Evolutionary conservation across 2,888 invertebrate species (phyloP).

Genomic region (Phalera bucephala): DNA sequence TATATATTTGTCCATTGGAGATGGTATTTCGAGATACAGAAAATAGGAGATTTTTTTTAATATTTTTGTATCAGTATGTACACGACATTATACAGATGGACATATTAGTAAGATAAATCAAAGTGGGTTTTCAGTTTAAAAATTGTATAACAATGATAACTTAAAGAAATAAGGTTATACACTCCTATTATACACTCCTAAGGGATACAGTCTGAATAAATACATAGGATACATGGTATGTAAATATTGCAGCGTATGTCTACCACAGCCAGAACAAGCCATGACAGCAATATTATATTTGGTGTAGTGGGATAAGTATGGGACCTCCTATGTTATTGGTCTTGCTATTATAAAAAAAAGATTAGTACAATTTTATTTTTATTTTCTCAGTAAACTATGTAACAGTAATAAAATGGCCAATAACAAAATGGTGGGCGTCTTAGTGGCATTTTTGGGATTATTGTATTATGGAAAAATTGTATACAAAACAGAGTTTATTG

Average conservation of each 20-base stretch:
- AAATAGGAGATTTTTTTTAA: too few species aligned
- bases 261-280: conserved; percentile 25
- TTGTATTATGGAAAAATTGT: conserved; percentile 18
- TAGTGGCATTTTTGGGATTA: conserved; percentile 35
- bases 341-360: conserved; percentile 26
- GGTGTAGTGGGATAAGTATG: conserved; percentile 73
- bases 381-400: conserved; percentile 13
- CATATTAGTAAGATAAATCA: too few species aligned
- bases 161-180: too few species aligned
- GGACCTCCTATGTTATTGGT: conserved; percentile 55
- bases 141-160: too few species aligned
- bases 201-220: too few species aligned
- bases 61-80: too few species aligned
- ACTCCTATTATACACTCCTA: too few species aligned
- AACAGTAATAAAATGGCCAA: conserved; percentile 36
- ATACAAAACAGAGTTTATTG: conserved; percentile 20
- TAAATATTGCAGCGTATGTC: conserved; percentile 42
- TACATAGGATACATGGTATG: too few species aligned
- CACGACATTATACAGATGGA: too few species aligned
- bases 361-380: conserved; percentile 13
- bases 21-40: too few species aligned
- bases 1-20: too few species aligned
- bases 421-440: conserved; percentile 38
- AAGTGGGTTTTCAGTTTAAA: too few species aligned
- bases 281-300: conserved; percentile 43